These are phyloP conservation scores for Corvus moneduloides DNA, from an alignment of 2,113 vertebrate genomes.

Conservation along the genomic window DNA sequence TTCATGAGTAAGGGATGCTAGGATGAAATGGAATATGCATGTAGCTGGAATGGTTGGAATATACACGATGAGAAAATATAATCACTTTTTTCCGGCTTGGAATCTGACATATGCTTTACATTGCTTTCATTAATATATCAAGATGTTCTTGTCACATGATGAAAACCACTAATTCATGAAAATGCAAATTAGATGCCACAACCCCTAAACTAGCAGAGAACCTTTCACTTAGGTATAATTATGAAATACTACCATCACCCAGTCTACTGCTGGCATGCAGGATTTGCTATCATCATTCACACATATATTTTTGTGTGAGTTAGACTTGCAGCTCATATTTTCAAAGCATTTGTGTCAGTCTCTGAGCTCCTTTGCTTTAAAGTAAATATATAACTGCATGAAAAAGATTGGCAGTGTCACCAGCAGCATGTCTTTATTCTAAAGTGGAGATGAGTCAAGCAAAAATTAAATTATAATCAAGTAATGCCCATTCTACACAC, in stretches of 20 bases:
- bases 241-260: not conserved
- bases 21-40: conserved; percentile 46
- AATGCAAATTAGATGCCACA: conserved; percentile 3
- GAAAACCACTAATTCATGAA: conserved; percentile 33
- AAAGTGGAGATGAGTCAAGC: not conserved
- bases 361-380: conserved; percentile 31
- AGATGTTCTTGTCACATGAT: not conserved
- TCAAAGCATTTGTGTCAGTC: conserved; percentile 32
- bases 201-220: not conserved
- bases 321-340: conserved; percentile 53
- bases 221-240: not conserved
- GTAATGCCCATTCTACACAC: not conserved
- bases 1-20: conserved; percentile 13
- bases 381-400: conserved; percentile 4
- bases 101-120: not conserved
- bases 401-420: conserved; percentile 33
- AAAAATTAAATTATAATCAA: conserved; percentile 32
- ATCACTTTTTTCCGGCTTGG: not conserved
- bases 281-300: conserved; percentile 34
- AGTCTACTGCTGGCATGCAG: conserved; percentile 5
- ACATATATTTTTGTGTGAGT: conserved; percentile 43
- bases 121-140: conserved; percentile 15
- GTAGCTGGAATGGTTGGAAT: not conserved
- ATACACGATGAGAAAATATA: conserved; percentile 3
- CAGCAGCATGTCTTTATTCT: not conserved